phyloP scores from a whole-genome alignment of 2,113 vertebrate genomes.

The Himantopus leucocephalus region DNA sequence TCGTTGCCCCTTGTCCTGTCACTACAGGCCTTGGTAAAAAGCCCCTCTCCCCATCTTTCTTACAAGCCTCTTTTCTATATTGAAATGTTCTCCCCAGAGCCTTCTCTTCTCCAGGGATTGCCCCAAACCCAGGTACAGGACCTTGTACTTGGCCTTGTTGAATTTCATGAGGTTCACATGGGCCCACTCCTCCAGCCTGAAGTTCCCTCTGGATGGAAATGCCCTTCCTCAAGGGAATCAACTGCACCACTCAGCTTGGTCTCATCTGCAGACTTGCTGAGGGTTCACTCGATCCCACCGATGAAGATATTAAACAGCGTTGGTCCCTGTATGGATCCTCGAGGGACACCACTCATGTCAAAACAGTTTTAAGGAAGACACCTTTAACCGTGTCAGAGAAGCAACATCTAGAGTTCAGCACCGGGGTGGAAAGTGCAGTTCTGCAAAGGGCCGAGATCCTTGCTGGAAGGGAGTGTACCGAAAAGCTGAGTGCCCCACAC shows the following conservation, averaged over 20 bases:
- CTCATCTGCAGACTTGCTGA: background rate
- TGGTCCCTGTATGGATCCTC: background rate
- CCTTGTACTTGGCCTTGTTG: background rate
- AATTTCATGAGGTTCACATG: background rate
- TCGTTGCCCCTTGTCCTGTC: background rate
- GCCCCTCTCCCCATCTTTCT: background rate
- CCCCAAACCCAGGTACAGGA: background rate
- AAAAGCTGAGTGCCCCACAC: background rate
- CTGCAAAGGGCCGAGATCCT: background rate
- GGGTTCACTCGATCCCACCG: background rate
- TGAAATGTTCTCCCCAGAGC: background rate
- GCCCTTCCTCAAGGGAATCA: background rate
- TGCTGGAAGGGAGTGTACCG: background rate
- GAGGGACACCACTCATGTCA: background rate
- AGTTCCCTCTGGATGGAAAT: background rate
- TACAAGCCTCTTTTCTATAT: background rate
- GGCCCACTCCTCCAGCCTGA: background rate
- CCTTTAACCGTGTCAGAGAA: background rate
- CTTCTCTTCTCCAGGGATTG: background rate
- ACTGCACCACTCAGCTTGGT: background rate
- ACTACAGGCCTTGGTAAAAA: background rate
- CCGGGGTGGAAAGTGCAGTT: background rate
- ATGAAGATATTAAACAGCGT: rapidly evolving
- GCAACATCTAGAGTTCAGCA: background rate
- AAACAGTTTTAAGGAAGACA: background rate